Conservation (phyloP, 2,888 invertebrate species). For the Archaeoteleia sp. region DNA sequence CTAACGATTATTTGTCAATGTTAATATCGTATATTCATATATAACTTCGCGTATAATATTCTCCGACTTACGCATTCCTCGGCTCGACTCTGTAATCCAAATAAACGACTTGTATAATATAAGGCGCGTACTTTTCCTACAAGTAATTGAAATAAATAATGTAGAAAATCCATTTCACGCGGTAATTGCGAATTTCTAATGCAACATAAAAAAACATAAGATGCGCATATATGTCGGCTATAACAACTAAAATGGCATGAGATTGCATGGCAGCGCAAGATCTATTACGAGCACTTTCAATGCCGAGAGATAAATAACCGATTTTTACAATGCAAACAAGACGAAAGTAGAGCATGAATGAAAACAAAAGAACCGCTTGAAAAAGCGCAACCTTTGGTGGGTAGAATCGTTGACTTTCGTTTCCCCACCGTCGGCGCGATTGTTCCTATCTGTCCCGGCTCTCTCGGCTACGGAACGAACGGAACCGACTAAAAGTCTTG, state of each 20-base stretch:
- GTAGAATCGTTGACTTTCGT: constrained; percentile 49
- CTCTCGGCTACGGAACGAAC: background rate
- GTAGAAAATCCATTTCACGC: constrained; percentile 32
- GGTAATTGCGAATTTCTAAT: constrained; percentile 43
- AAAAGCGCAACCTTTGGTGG: constrained; percentile 51
- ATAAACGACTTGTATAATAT: too few relatives aligned
- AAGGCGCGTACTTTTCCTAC: background rate
- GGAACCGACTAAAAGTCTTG: too few relatives aligned
- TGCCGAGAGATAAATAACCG: constrained; percentile 51
- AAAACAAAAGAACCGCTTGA: constrained; percentile 52
- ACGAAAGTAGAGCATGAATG: constrained; percentile 54
- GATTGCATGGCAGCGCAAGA: constrained; percentile 41
- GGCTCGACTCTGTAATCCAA: too few relatives aligned
- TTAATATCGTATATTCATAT: too few relatives aligned
- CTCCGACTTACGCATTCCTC: too few relatives aligned
- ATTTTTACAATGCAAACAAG: constrained; percentile 53
- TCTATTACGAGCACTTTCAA: constrained; percentile 53
- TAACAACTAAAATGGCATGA: constrained; percentile 21
- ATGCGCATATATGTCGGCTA: constrained; percentile 37
- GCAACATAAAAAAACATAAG: constrained; percentile 25
- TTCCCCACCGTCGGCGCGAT: constrained; percentile 33
- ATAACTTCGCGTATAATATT: too few relatives aligned
- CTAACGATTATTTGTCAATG: too few relatives aligned
- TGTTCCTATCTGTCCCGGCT: background rate
- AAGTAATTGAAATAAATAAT: constrained; percentile 17